A percentile compares a stretch with the other conserved stretches of the same genome.
Conservation (phyloP, 2,797 vertebrate genomes). For the Falco peregrinus region DNA sequence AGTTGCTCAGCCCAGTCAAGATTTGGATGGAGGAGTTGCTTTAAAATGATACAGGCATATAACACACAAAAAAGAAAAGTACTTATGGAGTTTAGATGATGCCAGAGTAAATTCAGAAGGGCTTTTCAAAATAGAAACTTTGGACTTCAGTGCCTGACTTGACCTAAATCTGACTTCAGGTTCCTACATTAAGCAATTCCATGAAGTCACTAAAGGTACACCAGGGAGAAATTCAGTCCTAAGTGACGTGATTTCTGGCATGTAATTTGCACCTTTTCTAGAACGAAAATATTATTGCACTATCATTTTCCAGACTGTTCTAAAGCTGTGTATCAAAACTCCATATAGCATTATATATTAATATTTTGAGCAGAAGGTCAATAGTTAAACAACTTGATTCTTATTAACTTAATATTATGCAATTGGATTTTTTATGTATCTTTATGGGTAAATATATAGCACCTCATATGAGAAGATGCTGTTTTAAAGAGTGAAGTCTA, state of each 20-base stretch:
- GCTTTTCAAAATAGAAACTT: background rate
- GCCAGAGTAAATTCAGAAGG: background rate
- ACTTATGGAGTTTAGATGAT: background rate
- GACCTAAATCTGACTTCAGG: background rate
- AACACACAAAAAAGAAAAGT: background rate
- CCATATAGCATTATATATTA: background rate
- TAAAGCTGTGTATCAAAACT: background rate
- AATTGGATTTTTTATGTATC: background rate
- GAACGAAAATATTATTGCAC: background rate
- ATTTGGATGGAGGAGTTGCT: background rate
- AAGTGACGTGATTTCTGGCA: background rate
- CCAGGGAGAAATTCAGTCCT: background rate
- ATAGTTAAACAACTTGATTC: background rate
- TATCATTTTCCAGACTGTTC: background rate
- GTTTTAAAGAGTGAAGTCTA: background rate
- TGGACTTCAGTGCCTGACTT: background rate
- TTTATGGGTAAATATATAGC: background rate
- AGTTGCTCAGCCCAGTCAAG: background rate
- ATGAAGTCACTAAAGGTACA: background rate
- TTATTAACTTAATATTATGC: background rate
- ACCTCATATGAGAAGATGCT: background rate
- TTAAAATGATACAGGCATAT: background rate
- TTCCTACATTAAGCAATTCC: background rate
- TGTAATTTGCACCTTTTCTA: background rate
- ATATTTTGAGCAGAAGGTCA: background rate